Conservation (phyloP, 2,797 vertebrate species). For the Acipenser oxyrinchus region DNA sequence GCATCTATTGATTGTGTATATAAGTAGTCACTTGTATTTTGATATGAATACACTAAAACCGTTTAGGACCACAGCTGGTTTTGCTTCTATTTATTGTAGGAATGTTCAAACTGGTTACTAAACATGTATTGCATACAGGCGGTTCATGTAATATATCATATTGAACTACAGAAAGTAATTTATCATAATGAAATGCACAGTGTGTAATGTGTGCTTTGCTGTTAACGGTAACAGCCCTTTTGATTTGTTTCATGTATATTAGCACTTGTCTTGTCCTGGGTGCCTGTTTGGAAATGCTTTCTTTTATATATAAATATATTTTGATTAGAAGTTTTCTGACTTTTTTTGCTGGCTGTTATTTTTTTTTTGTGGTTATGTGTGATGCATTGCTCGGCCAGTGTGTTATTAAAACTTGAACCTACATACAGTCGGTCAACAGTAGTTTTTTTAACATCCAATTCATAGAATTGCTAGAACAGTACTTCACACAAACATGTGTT, state of each 20-base stretch:
- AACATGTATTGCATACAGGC: background rate
- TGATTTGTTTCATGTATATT: constrained; percentile 12
- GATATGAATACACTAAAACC: background rate
- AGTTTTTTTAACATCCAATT: constrained; percentile 12
- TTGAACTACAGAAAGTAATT: background rate
- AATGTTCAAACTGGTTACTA: background rate
- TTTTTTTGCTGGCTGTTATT: constrained; percentile 43
- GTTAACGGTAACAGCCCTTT: background rate
- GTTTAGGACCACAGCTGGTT: background rate
- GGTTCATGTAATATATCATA: constrained; percentile 14
- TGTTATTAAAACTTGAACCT: constrained; percentile 52
- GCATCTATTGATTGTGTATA: no score
- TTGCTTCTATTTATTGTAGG: background rate
- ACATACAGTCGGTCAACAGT: constrained; percentile 24
- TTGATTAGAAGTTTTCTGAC: constrained; percentile 17
- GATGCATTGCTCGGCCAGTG: constrained; percentile 46
- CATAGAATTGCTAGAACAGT: constrained; percentile 33
- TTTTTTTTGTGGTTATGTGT: constrained; percentile 40
- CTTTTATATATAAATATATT: constrained; percentile 41
- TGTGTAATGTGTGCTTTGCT: background rate
- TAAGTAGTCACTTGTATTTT: background rate
- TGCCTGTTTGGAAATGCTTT: constrained; percentile 53
- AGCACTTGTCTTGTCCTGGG: constrained; percentile 53
- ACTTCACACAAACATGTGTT: background rate
- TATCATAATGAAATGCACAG: background rate